A percentile compares a stretch with the other conserved stretches of the same genome.
phyloP scores from a whole-genome alignment of 2,888 invertebrate species.

The Rotaria magnacalcarata region DNA sequence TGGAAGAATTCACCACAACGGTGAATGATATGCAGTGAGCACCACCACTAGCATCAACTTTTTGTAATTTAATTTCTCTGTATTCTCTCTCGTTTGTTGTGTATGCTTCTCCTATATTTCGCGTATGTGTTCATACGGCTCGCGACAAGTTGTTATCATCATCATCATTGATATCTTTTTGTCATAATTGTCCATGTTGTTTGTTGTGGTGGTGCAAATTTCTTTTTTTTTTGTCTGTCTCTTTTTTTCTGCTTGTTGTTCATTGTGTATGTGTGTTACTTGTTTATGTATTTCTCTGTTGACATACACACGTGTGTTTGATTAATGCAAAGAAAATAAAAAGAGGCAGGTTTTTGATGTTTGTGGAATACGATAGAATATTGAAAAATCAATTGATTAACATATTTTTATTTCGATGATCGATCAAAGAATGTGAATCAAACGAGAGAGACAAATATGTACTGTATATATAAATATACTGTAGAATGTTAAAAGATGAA shows the following conservation, averaged over 20 bases:
- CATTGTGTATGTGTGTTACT: not conserved
- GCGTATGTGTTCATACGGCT: not conserved
- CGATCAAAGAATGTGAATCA: too few species aligned
- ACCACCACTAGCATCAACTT: slow-evolving; percentile 21
- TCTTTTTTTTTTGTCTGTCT: not conserved
- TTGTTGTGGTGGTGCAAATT: slow-evolving; percentile 29
- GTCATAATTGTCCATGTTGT: slow-evolving; percentile 25
- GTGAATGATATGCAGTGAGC: slow-evolving; percentile 9
- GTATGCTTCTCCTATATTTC: not conserved
- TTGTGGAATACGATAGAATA: not conserved
- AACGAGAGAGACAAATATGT: too few species aligned
- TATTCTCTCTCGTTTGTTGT: not conserved
- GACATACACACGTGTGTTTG: slow-evolving; percentile 29
- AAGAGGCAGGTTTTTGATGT: not conserved
- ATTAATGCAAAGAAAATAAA: slow-evolving; percentile 24
- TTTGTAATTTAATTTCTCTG: not conserved
- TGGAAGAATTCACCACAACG: slow-evolving; percentile 3
- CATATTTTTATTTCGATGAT: too few species aligned
- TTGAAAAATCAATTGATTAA: not conserved
- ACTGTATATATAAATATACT: too few species aligned
- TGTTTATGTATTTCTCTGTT: slow-evolving; percentile 29
- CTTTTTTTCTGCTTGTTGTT: slow-evolving; percentile 24
- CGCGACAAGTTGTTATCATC: not conserved
- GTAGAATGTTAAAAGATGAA: too few species aligned
- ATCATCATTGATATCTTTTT: not conserved